Evolutionary conservation across 2,888 invertebrate genomes (phyloP), one percentile per base, ranked within the genome.

Genomic region (Cotesia congregata): DNA sequence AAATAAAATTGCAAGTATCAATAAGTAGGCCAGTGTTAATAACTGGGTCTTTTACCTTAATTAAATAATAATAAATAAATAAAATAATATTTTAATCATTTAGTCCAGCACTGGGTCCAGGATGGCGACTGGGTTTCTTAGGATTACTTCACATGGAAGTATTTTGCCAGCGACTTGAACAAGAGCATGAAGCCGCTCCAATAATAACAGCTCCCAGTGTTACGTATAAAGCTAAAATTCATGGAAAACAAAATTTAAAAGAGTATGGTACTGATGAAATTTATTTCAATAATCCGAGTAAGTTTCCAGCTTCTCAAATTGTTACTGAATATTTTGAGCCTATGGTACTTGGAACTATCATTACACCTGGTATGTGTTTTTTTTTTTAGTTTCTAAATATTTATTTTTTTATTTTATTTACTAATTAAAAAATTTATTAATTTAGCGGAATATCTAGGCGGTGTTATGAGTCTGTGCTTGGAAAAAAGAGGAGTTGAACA

Each of bases 111-210:
- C 90, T 97, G 76, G 97, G 97, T 1, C 95, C 95, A 87, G 97
- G 97, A 38, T 97, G 96, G 96, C 92, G 97, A 65, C 90, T 97
- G 39, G 97, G 97, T 1, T 97, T 97, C 88, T 90, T 97, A 12
- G 97, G 97, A 0, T 90, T 97, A 4, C 90, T 97, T 15, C 97
- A 97, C 86, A 92, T 97, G 90, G 97, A 97, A 90, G 97, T 97
- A 0, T 97, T 97, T 85, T 94, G 93, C 62, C 97, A 97, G 89
- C 91, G 97, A 20, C 90, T 97, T 30, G 92, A 96, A 80, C 96
- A 97, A 86, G 97, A 97, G 87, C 94, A 95, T 88, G 93, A 93
- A 79, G 94, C 96, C 0, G 94, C 96, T 82, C 93, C 96, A 0
- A 94, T 97, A 75, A 90, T 96, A 64, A 97, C 97, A 6, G 94